Evolutionary conservation across 2,888 invertebrate genomes (phyloP).

Genomic region (Exephanes ischioxanthus): DNA sequence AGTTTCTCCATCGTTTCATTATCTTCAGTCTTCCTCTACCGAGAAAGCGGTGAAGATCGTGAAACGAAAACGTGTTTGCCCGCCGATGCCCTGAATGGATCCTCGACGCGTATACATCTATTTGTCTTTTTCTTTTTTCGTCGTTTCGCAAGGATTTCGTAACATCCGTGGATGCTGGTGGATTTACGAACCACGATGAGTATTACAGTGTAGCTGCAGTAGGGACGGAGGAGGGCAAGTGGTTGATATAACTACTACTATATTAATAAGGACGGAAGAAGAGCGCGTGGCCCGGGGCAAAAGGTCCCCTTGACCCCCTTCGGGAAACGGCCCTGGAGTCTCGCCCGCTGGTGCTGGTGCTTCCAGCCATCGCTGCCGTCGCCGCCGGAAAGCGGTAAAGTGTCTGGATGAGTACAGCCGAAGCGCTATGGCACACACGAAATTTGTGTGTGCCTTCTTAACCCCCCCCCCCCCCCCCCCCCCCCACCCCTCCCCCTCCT

Average conservation of each 20-base stretch:
- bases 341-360: conserved; percentile 69
- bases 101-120: background rate
- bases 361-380: conserved; percentile 20
- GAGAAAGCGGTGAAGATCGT: background rate
- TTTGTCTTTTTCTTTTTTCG: background rate
- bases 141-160: conserved; percentile 66
- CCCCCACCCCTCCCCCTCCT: background rate
- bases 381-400: conserved; percentile 52
- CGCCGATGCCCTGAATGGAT: background rate
- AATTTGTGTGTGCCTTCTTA: conserved; percentile 19
- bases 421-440: conserved; percentile 28
- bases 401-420: conserved; percentile 25
- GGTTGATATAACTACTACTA: conserved; percentile 27
- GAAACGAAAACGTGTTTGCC: conserved; percentile 16
- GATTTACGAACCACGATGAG: conserved; percentile 20
- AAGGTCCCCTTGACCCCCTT: conserved; percentile 81
- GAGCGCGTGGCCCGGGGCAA: conserved; percentile 69
- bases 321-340: conserved; percentile 77
- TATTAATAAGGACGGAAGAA: conserved; percentile 73
- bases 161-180: conserved; percentile 34
- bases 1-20: background rate
- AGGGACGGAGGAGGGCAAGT: conserved; percentile 15
- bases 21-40: conserved; percentile 31
- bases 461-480: background rate
- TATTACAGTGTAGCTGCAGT: conserved; percentile 19